Conservation (phyloP, 1,140 invertebrate species). For the Holcopasites calliopsidis region DNA sequence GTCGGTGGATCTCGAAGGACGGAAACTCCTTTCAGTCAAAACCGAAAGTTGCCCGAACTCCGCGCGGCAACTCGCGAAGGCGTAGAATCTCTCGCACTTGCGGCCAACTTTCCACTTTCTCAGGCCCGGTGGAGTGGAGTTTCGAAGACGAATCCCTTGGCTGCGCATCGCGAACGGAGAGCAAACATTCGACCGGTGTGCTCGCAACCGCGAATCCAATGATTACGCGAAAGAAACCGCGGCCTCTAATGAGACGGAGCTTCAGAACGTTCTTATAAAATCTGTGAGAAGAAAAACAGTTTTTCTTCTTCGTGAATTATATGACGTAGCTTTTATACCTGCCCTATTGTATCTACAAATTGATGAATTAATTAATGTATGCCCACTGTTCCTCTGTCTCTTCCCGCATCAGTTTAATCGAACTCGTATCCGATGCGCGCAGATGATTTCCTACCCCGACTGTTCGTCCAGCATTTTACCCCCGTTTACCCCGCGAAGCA, state of each 20-base stretch:
- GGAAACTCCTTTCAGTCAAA: slow-evolving; percentile 39
- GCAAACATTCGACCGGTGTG: slow-evolving; percentile 47
- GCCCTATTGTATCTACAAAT: no score
- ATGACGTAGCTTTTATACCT: no score
- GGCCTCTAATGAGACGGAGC: not conserved
- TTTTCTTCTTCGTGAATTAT: no score
- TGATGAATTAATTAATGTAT: no score
- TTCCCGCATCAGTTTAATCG: slow-evolving; percentile 12
- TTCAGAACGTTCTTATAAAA: no score
- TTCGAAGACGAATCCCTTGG: slow-evolving; percentile 12
- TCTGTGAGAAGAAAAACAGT: not conserved
- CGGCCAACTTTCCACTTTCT: slow-evolving; percentile 32
- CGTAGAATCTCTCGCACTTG: slow-evolving; percentile 16
- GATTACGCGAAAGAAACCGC: slow-evolving; percentile 42
- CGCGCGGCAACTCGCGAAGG: slow-evolving; percentile 14
- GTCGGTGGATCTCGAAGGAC: not conserved
- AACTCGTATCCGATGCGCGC: not conserved
- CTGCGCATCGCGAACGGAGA: slow-evolving; percentile 26
- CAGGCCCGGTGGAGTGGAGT: slow-evolving; percentile 3
- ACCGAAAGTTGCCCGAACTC: slow-evolving; percentile 45
- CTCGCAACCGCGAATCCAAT: slow-evolving; percentile 4
- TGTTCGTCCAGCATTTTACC: slow-evolving; percentile 31
- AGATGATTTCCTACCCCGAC: not conserved
- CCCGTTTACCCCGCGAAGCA: slow-evolving; percentile 29
- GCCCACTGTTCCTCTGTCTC: no score